Base-by-base conservation (phyloP, 2,113 vertebrate species). In the Labeo catla region DNA sequence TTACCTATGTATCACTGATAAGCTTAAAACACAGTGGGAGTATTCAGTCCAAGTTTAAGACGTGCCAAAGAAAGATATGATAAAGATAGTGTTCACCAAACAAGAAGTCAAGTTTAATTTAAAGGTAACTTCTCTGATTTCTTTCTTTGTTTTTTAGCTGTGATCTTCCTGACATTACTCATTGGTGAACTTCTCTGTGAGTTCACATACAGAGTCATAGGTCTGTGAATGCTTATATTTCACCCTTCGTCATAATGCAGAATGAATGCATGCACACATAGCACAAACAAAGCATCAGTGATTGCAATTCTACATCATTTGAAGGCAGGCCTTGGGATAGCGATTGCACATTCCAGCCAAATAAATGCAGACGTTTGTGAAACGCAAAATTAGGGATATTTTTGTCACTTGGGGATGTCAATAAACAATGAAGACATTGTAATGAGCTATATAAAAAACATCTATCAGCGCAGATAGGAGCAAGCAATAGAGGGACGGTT, bases 271-370 rank as follows among this genome's bases (percentile, higher is more conserved):
- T 39, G 16, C 66, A 6, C 91, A 91, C 87, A 54, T 81, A 81
- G 57, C 10, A 8, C 87, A 92, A 91, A 90, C 85, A 92, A 83
- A 90, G 83, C 90, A 90, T 91, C 89, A 87, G 66, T 88, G 76
- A 76, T 84, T 80, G 81, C 74, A 84, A 89, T 89, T 87, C 87
- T 78, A 82, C 85, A 89, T 91, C 87, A 87, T 92, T 83, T 49
- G 36, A 39, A 57, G 66, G 86, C 89, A 73, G 81, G 86, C 74
- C 84, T 12, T 12, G 88, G 93, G 91, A 87, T 28, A 90, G 92
- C 88, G 84, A 88, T 83, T 90, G 90, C 90, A 88, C 89, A 87
- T 74, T 59, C 68, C 80, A 81, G 78, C 21, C 23, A 88, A 85
- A 86, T 84, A 59, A 88, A 88, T 79, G 68, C 79, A 80, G 83